These are phyloP conservation scores for Astyanax mexicanus DNA, from an alignment of 2,797 vertebrate genomes.

Conservation along the genomic window DNA sequence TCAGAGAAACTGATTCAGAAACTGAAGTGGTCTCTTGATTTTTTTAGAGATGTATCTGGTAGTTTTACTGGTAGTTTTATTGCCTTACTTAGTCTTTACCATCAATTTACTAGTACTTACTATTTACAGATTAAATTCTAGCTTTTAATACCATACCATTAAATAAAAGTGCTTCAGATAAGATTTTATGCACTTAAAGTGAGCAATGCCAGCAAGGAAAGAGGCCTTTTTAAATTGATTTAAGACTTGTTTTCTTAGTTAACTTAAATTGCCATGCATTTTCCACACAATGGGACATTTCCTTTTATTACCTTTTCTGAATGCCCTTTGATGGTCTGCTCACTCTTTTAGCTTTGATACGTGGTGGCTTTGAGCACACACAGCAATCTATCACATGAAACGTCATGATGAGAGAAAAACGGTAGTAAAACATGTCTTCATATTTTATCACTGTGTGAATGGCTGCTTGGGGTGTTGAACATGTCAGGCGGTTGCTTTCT, in stretches of 20 bases:
- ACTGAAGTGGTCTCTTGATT: no score
- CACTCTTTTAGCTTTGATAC: not conserved
- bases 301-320: not conserved
- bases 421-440: not conserved
- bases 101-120: no score
- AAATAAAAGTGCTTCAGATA: no score
- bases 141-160: no score
- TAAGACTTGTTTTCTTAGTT: not conserved
- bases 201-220: not conserved
- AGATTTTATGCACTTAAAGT: not conserved
- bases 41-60: no score
- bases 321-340: not conserved
- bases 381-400: not conserved
- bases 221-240: not conserved
- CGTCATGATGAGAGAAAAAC: not conserved
- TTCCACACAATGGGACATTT: not conserved
- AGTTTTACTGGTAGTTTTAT: no score
- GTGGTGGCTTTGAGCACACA: not conserved
- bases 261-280: not conserved
- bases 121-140: no score
- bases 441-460: not conserved
- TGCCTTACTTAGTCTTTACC: no score
- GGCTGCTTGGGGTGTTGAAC: slow-evolving; percentile 6
- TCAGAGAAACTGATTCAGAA: no score
- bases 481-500: slow-evolving; percentile 14